phyloP scores from a whole-genome alignment of 2,797 vertebrate genomes.

The Luscinia megarhynchos region DNA sequence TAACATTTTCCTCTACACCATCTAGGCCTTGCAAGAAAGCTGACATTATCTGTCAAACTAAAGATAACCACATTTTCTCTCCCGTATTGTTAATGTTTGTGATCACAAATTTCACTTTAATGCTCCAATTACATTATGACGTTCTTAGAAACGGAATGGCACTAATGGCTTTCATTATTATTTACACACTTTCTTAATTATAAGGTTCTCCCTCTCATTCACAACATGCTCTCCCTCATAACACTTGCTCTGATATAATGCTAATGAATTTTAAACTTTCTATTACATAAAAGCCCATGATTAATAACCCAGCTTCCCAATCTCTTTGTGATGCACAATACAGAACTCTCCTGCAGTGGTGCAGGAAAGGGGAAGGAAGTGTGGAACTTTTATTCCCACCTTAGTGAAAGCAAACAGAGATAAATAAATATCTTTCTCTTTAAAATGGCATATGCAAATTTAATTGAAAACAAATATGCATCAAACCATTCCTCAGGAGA shows the following conservation, averaged over 20 bases:
- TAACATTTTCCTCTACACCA: constrained; percentile 73
- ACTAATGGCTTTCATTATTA: constrained; percentile 84
- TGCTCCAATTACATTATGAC: constrained; percentile 82
- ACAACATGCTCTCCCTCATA: constrained; percentile 68
- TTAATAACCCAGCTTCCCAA: constrained; percentile 72
- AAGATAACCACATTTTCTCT: constrained; percentile 76
- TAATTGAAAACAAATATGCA: constrained; percentile 71
- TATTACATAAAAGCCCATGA: constrained; percentile 75
- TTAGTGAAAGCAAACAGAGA: constrained; percentile 48
- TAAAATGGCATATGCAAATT: constrained; percentile 64
- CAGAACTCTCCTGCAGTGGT: constrained; percentile 28
- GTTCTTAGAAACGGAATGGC: constrained; percentile 78
- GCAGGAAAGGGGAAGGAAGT: not conserved
- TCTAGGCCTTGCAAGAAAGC: constrained; percentile 72
- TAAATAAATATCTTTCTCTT: constrained; percentile 50
- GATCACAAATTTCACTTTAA: constrained; percentile 78
- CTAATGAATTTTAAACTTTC: constrained; percentile 79
- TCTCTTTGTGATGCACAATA: constrained; percentile 52
- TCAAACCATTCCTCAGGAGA: constrained; percentile 54
- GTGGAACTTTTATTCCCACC: constrained; percentile 46
- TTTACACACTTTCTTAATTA: constrained; percentile 83
- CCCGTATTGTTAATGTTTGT: constrained; percentile 77
- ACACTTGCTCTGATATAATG: constrained; percentile 68
- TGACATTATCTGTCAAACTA: constrained; percentile 74
- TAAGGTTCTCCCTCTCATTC: constrained; percentile 77